Evolutionary conservation across 2,797 vertebrate species (phyloP).

Genomic region (Sebastes nivosus): DNA sequence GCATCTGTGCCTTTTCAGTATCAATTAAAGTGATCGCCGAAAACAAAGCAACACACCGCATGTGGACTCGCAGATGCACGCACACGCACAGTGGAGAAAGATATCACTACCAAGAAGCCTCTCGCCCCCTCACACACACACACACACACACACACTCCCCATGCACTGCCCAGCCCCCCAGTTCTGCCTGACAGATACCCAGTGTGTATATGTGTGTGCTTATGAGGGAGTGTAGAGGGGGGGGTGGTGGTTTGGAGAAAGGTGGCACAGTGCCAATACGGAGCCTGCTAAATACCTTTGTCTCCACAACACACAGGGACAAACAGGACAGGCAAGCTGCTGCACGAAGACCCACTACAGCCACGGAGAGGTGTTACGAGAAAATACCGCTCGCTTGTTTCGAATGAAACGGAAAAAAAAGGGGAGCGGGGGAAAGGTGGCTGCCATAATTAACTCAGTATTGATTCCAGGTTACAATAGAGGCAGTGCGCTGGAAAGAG

Average conservation of each 20-base stretch:
- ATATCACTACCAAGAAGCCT: slow-evolving; percentile 53
- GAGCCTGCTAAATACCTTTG: slow-evolving; percentile 82
- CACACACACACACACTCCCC: slow-evolving; percentile 28
- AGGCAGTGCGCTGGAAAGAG: slow-evolving; percentile 50
- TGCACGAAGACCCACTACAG: slow-evolving; percentile 49
- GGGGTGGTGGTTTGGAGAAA: slow-evolving; percentile 65
- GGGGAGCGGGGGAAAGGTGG: slow-evolving; percentile 49
- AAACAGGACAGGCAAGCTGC: slow-evolving; percentile 66
- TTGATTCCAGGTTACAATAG: slow-evolving; percentile 73
- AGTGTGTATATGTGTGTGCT: slow-evolving; percentile 57
- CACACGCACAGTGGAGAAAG: slow-evolving; percentile 51
- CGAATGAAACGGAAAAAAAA: slow-evolving; percentile 15
- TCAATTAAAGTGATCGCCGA: slow-evolving; percentile 75
- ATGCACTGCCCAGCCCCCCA: slow-evolving; percentile 52
- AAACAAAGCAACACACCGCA: slow-evolving; percentile 62
- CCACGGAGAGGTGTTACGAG: slow-evolving; percentile 31
- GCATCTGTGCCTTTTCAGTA: slow-evolving; percentile 73
- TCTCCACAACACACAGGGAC: slow-evolving; percentile 68
- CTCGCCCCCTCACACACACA: slow-evolving; percentile 4
- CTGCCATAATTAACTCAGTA: slow-evolving; percentile 75
- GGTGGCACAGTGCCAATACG: slow-evolving; percentile 78
- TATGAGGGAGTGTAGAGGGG: slow-evolving; percentile 18
- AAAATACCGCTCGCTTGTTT: slow-evolving; percentile 41
- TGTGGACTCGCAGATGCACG: slow-evolving; percentile 48
- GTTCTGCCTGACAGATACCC: slow-evolving; percentile 73